Base-by-base conservation (phyloP, 2,797 vertebrate genomes). In the Perodicticus potto region DNA sequence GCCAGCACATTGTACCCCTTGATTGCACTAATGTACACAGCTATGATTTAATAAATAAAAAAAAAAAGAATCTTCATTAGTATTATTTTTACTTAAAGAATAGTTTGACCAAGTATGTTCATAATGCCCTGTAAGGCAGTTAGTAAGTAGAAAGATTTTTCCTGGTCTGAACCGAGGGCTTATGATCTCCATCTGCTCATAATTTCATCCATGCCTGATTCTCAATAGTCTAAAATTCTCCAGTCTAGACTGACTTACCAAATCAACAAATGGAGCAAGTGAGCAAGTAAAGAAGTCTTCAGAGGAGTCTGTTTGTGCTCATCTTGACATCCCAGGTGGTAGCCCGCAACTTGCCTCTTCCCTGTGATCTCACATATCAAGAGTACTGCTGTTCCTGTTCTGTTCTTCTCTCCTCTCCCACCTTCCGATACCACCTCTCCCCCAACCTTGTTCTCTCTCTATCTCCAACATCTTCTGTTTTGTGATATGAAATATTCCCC, bases 81-180 rank as follows among this genome's bases (percentile, higher is more conserved):
- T 59, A 40, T 84, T 45, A 10, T 55, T 88, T 95, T 88, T 53
- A 82, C 73, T 63, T 74, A 70, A 82, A 76, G 61, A 59, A 77
- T 22, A 70, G 32, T 63, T 16, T 77, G 55, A 29, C 19, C 45
- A 88, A 69, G 22, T 16, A 45, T 9, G 2, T 69, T 88, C 25
- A 87, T 69, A 77, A 63, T 22, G 27, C 3, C 49, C 25, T 22
- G 1, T 9, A 81, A 65, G 0, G 23, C 34, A 65, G 59, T 10
- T 86, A 37, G 7, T 80, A 84, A 90, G 12, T 25, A 55, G 13
- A 55, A 5, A 92, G 16, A 1, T 72, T 69, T 69, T 92, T 53
- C 29, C 45, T 19, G 7, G 25, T 77, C 45, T 95, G 34, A 63
- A 25, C 27, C 87, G 72, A 65, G n/a, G 53, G 43, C 0, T 8